Evolutionary conservation across 2,888 invertebrate genomes (phyloP).

Genomic region (Argynnis bischoffii): DNA sequence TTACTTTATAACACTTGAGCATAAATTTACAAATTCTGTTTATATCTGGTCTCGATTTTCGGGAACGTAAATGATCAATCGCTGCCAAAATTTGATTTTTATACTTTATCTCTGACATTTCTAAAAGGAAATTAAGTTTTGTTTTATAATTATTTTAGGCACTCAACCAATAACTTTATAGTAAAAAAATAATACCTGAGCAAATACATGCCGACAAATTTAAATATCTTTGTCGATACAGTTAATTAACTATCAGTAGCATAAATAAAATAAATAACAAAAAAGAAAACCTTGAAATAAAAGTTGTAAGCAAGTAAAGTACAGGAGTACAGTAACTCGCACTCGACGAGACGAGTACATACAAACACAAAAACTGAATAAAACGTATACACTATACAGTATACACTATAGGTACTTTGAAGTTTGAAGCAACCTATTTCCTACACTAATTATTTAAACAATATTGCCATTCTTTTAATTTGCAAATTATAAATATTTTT

Average conservation of each 20-base stretch:
- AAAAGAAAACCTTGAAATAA: conserved; percentile 15
- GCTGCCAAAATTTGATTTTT: conserved; percentile 91
- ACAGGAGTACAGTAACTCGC: conserved; percentile 11
- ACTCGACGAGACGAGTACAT: conserved; percentile 17
- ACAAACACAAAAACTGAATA: conserved; percentile 8
- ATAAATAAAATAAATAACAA: conserved; percentile 21
- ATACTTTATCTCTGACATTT: conserved; percentile 85
- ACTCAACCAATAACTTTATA: conserved; percentile 9
- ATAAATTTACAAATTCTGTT: conserved; percentile 92
- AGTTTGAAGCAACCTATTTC: too few species aligned
- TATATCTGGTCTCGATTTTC: conserved; percentile 92
- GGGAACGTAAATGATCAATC: conserved; percentile 90
- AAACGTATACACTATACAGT: too few species aligned
- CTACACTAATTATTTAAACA: too few species aligned
- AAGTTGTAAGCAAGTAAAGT: conserved; percentile 21
- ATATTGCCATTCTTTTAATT: too few species aligned
- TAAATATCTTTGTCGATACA: conserved; percentile 40
- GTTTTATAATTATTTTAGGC: conserved; percentile 12
- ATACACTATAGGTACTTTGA: too few species aligned
- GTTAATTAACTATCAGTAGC: conserved; percentile 23
- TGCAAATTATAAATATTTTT: too few species aligned
- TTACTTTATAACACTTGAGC: conserved; percentile 87
- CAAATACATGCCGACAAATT: conserved; percentile 74
- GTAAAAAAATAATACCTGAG: conserved; percentile 55
- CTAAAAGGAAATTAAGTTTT: conserved; percentile 52